phyloP scores from a whole-genome alignment of 2,888 invertebrate genomes.

The Drosophila paramelanica region DNA sequence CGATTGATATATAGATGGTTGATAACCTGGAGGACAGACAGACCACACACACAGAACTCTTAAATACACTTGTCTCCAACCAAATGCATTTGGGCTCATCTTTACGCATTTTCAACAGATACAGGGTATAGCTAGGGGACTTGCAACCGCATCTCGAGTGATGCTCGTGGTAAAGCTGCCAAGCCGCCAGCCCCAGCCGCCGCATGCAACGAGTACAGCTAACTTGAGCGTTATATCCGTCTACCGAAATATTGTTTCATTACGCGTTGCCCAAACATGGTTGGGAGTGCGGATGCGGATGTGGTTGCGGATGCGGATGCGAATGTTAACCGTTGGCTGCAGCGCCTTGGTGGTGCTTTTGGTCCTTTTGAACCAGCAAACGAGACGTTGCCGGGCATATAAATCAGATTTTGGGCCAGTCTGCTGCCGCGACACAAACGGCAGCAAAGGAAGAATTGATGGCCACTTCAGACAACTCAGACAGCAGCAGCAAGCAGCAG shows the following conservation, averaged over 20 bases:
- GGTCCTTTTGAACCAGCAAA: slow-evolving; percentile 17
- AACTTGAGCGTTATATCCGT: slow-evolving; percentile 47
- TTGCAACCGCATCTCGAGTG: slow-evolving; percentile 21
- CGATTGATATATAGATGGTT: no score
- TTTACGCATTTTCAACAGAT: background rate
- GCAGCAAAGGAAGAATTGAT: slow-evolving; percentile 70
- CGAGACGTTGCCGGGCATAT: slow-evolving; percentile 75
- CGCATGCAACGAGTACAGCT: background rate
- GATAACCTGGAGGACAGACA: no score
- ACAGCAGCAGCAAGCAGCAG: slow-evolving; percentile 11
- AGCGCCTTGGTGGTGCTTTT: slow-evolving; percentile 27
- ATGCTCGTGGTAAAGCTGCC: background rate
- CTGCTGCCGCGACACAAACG: slow-evolving; percentile 62
- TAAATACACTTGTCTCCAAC: no score
- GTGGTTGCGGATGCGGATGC: slow-evolving; percentile 16
- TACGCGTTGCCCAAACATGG: slow-evolving; percentile 74
- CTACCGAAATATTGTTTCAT: slow-evolving; percentile 73
- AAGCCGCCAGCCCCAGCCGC: background rate
- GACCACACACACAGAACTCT: no score
- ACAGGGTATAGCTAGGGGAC: slow-evolving; percentile 19
- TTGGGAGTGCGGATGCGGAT: slow-evolving; percentile 28
- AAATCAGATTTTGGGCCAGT: slow-evolving; percentile 72
- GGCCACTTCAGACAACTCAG: slow-evolving; percentile 75
- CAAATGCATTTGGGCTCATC: background rate
- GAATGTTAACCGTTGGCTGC: slow-evolving; percentile 3